Conservation (phyloP, 2,888 invertebrate species). For the Cantharis rustica region DNA sequence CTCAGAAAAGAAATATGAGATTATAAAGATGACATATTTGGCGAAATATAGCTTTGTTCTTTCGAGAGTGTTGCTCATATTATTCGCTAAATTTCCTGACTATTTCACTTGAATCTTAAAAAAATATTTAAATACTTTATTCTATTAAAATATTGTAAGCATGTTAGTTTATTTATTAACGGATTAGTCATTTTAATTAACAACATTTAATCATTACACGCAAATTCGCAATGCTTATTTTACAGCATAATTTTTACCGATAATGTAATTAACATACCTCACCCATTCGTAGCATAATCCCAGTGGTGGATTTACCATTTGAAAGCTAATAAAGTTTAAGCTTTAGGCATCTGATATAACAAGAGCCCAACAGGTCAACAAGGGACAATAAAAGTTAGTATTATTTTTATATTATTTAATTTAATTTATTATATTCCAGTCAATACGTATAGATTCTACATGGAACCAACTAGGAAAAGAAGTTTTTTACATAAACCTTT, state of each 20-base stretch:
- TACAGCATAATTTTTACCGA: not conserved
- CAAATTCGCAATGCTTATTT: not conserved
- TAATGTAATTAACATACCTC: not conserved
- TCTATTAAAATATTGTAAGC: not conserved
- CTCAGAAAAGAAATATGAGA: not conserved
- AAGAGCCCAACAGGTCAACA: too few species aligned
- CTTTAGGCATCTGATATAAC: too few species aligned
- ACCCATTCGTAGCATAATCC: not conserved
- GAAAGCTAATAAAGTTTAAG: too few species aligned
- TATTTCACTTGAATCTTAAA: not conserved
- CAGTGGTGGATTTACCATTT: not conserved
- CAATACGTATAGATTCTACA: too few species aligned
- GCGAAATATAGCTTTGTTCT: not conserved
- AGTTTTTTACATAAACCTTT: too few species aligned
- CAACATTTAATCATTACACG: not conserved
- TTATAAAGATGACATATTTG: not conserved
- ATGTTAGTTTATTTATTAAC: not conserved
- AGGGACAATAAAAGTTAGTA: too few species aligned
- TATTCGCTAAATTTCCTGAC: not conserved
- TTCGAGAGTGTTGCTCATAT: not conserved
- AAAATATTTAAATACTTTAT: not conserved
- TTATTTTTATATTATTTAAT: too few species aligned
- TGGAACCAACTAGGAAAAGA: too few species aligned
- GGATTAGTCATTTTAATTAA: not conserved
- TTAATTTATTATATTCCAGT: too few species aligned